Percentiles rank a stretch among this genome's conserved stretches.
phyloP scores from a whole-genome alignment of 2,797 vertebrate species.

The Argyrosomus regius region DNA sequence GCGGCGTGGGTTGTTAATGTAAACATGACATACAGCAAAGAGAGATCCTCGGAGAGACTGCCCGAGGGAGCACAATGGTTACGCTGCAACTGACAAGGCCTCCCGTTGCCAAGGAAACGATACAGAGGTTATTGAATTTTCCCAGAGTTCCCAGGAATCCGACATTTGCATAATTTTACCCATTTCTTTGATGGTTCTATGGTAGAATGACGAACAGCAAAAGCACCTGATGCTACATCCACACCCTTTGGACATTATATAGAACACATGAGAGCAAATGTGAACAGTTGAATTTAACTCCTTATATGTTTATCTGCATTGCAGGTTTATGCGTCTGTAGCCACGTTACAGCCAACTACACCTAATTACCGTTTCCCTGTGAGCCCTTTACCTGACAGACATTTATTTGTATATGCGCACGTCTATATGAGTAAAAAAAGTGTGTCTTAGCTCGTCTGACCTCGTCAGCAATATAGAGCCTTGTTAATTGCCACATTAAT shows the following conservation, averaged over 20 bases:
- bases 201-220: background rate
- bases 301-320: no score
- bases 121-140: conserved; percentile 66
- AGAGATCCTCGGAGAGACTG: conserved; percentile 53
- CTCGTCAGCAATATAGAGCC: conserved; percentile 70
- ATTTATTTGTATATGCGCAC: background rate
- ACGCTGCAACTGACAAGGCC: conserved; percentile 48
- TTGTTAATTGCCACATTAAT: conserved; percentile 82
- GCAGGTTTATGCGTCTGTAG: conserved; percentile 20
- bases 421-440: background rate
- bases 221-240: background rate
- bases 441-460: conserved; percentile 37
- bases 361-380: conserved; percentile 50
- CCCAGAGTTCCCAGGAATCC: conserved; percentile 54
- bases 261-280: background rate
- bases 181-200: conserved; percentile 3
- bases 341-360: conserved; percentile 38
- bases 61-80: conserved; percentile 51
- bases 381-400: conserved; percentile 11
- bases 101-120: conserved; percentile 71
- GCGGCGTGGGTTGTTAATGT: conserved; percentile 48
- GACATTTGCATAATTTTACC: conserved; percentile 29
- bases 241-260: background rate
- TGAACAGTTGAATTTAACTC: background rate
- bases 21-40: conserved; percentile 65